Evolutionary conservation across 2,888 invertebrate genomes (phyloP).

Genomic region (Pomacea canaliculata): DNA sequence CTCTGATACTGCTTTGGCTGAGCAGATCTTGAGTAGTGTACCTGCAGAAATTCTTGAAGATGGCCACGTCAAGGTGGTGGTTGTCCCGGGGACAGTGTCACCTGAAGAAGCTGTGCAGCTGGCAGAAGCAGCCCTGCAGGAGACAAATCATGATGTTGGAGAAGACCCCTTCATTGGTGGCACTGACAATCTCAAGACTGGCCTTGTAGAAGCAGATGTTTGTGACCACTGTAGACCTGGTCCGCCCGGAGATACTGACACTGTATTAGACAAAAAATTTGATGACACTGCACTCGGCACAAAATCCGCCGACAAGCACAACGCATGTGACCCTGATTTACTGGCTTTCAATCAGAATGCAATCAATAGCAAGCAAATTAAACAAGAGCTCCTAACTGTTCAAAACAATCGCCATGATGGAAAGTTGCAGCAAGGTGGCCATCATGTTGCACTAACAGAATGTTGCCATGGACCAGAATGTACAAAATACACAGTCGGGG

Average conservation of each 20-base stretch:
- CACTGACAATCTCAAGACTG: not conserved
- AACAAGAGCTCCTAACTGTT: not conserved
- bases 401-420: not conserved
- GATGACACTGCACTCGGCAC: too few species aligned
- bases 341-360: not conserved
- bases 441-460: not conserved
- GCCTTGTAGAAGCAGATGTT: not conserved
- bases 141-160: not conserved
- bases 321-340: not conserved
- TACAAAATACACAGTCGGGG: too few species aligned
- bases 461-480: too few species aligned
- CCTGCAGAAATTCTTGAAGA: constrained; percentile 37
- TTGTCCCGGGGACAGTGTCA: constrained; percentile 49
- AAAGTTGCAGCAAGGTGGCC: not conserved
- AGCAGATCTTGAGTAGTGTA: constrained; percentile 31
- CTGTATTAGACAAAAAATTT: too few species aligned
- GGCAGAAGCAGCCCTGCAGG: constrained; percentile 42
- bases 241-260: too few species aligned
- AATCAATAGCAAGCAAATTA: not conserved
- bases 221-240: too few species aligned
- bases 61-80: constrained; percentile 41
- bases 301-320: too few species aligned
- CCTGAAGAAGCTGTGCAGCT: constrained; percentile 53
- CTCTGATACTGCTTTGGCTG: constrained; percentile 9
- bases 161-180: not conserved